Percentiles rank a stretch among this genome's conserved stretches.
Evolutionary conservation across 2,113 vertebrate species (phyloP).

Genomic region (Pelmatolapia mariae): DNA sequence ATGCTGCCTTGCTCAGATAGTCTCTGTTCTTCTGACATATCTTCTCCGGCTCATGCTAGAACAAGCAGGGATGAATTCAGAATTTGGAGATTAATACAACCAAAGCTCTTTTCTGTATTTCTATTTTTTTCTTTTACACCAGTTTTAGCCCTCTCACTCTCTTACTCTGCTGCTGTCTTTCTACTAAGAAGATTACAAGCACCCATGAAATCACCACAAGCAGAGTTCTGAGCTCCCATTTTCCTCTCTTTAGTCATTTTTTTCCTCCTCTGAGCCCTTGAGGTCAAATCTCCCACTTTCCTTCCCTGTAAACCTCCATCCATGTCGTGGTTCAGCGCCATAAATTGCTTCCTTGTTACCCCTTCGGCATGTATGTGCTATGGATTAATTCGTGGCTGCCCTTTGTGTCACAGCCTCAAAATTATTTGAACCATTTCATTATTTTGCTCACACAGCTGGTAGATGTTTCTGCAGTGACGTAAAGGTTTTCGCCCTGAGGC

Average conservation of each 20-base stretch:
- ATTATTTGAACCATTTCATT: neutral
- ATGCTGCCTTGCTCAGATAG: neutral
- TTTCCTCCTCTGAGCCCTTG: neutral
- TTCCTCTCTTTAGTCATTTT: constrained; percentile 26
- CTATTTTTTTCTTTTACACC: neutral
- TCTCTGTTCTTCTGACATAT: neutral
- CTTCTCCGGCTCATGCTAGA: neutral
- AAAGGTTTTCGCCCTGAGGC: neutral
- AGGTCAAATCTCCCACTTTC: constrained; percentile 31
- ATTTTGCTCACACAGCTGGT: neutral
- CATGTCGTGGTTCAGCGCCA: neutral
- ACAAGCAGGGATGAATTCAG: neutral
- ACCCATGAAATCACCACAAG: constrained; percentile 6
- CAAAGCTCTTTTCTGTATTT: neutral
- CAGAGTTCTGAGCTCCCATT: constrained; percentile 14
- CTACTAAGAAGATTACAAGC: constrained; percentile 9
- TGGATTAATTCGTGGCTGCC: neutral
- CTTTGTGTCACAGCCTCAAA: neutral
- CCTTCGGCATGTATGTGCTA: neutral
- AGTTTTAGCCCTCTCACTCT: neutral
- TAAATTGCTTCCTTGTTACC: neutral
- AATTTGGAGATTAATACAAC: neutral
- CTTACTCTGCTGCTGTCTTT: neutral
- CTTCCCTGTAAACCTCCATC: constrained; percentile 1
- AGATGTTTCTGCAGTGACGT: constrained; percentile 6